A percentile compares a stretch with the other conserved stretches of the same genome.
Conservation (phyloP, 1,140 invertebrate genomes). For the Zaprionus capensis region DNA sequence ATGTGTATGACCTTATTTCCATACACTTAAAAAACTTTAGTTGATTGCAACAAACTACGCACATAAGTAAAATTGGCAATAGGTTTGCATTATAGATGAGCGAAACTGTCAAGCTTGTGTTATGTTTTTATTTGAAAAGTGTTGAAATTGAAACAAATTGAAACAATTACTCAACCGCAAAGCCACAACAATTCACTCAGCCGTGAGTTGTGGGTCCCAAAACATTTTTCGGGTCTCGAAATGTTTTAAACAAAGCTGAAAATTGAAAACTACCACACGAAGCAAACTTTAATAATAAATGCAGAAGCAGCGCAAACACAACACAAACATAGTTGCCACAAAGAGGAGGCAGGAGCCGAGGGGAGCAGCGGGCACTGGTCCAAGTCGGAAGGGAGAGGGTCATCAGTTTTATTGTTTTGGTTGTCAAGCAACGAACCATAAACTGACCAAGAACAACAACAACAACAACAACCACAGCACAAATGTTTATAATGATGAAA, state of each 20-base stretch:
- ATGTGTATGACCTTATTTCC: neutral
- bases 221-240: conserved; percentile 14
- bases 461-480: conserved; percentile 10
- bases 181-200: conserved; percentile 19
- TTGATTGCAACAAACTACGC: neutral
- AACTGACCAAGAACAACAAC: conserved; percentile 22
- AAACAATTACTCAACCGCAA: conserved; percentile 36
- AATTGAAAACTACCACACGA: conserved; percentile 28
- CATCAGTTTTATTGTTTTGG: conserved; percentile 9
- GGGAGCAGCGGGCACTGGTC: neutral
- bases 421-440: conserved; percentile 28
- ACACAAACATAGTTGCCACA: neutral
- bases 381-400: neutral
- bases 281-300: conserved; percentile 38
- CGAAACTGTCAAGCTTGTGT: neutral
- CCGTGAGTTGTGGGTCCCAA: conserved; percentile 15
- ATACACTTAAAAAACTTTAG: neutral
- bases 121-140: neutral
- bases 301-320: conserved; percentile 7
- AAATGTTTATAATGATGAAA: conserved; percentile 36
- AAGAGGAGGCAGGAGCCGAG: neutral
- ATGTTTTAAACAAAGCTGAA: conserved; percentile 37
- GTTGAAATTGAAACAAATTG: conserved; percentile 24
- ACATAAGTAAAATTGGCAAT: neutral
- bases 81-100: neutral